These are phyloP conservation scores for Eurosta solidaginis DNA, from an alignment of 1,140 invertebrate genomes.

Conservation along the genomic window DNA sequence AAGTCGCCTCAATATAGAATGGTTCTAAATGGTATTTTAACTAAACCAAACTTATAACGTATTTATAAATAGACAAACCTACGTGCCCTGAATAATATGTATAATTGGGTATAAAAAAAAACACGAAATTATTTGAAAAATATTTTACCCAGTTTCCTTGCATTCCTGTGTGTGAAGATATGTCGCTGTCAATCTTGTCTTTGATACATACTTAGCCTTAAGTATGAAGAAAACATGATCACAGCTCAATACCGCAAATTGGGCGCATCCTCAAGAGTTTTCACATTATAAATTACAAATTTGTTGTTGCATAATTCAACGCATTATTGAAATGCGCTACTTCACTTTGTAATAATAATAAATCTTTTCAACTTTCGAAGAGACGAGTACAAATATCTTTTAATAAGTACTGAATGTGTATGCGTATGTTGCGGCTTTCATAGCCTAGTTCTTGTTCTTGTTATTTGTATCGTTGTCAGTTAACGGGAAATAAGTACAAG, in stretches of 20 bases:
- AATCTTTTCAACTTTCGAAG: conserved; percentile 3
- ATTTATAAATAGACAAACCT: no score
- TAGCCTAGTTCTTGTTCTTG: not conserved
- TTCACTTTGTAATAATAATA: conserved; percentile 19
- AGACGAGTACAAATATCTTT: not conserved
- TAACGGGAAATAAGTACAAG: not conserved
- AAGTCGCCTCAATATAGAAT: no score
- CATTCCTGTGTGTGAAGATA: not conserved
- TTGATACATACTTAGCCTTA: not conserved
- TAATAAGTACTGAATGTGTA: not conserved
- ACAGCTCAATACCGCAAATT: not conserved
- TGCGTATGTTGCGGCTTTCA: not conserved
- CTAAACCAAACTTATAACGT: no score
- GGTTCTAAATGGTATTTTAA: no score
- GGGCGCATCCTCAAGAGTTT: not conserved
- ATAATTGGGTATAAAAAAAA: no score
- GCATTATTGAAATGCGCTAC: conserved; percentile 12
- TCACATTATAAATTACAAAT: conserved; percentile 25
- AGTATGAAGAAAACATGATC: not conserved
- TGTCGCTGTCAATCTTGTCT: not conserved
- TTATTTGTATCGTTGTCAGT: not conserved
- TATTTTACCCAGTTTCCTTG: conserved; percentile 11
- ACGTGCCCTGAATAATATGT: no score
- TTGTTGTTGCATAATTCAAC: conserved; percentile 20
- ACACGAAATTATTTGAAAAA: not conserved